Evolutionary conservation across 2,888 invertebrate species (phyloP).

Genomic region (Dexiosoma caninum): DNA sequence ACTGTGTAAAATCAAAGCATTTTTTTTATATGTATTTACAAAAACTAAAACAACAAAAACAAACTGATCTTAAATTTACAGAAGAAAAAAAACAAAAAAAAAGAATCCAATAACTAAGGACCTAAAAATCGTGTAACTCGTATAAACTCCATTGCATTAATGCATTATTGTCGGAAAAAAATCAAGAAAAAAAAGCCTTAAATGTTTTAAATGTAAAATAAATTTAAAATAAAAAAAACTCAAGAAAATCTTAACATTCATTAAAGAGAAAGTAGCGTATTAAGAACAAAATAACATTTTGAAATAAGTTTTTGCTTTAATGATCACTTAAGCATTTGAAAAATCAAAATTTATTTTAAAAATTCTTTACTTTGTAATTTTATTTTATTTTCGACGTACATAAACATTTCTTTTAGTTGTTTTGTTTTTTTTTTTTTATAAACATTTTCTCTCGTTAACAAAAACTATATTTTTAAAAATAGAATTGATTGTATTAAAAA

Average conservation of each 20-base stretch:
- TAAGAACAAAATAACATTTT: too few relatives aligned
- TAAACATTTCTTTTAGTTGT: background rate
- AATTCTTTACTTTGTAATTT: too few relatives aligned
- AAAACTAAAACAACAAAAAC: conserved; percentile 7
- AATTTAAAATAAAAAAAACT: too few relatives aligned
- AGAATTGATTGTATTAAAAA: conserved; percentile 45
- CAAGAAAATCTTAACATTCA: background rate
- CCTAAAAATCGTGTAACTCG: background rate
- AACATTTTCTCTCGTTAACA: background rate
- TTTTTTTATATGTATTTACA: conserved; percentile 10
- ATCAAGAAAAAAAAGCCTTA: conserved; percentile 29
- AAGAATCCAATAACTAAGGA: background rate
- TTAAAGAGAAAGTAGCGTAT: background rate
- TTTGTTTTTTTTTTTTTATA: background rate
- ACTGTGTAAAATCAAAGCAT: conserved; percentile 39
- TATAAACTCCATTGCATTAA: background rate
- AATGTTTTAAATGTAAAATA: conserved; percentile 48
- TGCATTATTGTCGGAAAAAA: background rate
- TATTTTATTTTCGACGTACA: background rate
- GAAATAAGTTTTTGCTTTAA: background rate
- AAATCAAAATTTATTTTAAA: conserved; percentile 3
- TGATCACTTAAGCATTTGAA: background rate
- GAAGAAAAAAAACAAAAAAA: too few relatives aligned
- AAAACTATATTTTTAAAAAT: too few relatives aligned
- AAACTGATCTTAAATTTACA: conserved; percentile 37